Conservation (phyloP, 2,797 vertebrate genomes). For the Sebastiscus albofasciatus region DNA sequence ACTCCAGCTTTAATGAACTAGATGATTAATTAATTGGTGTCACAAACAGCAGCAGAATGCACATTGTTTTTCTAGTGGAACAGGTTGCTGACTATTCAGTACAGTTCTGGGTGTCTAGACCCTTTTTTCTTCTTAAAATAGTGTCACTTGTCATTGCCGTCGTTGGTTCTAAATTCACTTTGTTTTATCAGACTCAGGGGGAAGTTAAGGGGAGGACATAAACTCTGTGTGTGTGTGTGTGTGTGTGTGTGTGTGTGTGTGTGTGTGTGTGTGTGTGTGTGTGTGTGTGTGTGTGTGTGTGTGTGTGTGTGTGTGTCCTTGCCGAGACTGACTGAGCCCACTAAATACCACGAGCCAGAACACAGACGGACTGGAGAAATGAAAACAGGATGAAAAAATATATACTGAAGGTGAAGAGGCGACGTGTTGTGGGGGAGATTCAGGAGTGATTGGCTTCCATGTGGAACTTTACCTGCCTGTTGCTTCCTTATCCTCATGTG, state of each 20-base stretch:
- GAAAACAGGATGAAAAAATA: conserved; percentile 14
- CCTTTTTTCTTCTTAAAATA: background rate
- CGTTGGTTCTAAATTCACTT: conserved; percentile 16
- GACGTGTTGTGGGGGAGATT: conserved; percentile 16
- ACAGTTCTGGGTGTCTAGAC: background rate
- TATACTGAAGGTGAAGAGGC: background rate
- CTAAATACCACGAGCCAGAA: conserved; percentile 33
- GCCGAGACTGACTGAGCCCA: conserved; percentile 15
- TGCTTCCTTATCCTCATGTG: conserved; percentile 43
- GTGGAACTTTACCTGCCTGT: conserved; percentile 48
- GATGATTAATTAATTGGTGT: background rate
- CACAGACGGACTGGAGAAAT: conserved; percentile 7
- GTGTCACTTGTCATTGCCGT: conserved; percentile 6
- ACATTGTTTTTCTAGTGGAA: background rate
- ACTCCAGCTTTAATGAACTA: background rate
- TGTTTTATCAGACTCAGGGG: conserved; percentile 38
- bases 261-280: no score
- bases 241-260: background rate
- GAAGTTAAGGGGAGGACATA: conserved; percentile 26
- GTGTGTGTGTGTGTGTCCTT: background rate
- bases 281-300: no score
- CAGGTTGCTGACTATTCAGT: background rate
- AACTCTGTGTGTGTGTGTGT: background rate
- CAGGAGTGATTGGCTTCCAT: conserved; percentile 20
- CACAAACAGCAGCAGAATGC: background rate